phyloP scores from a whole-genome alignment of 2,113 vertebrate genomes.

The Ariopsis seemanni region DNA sequence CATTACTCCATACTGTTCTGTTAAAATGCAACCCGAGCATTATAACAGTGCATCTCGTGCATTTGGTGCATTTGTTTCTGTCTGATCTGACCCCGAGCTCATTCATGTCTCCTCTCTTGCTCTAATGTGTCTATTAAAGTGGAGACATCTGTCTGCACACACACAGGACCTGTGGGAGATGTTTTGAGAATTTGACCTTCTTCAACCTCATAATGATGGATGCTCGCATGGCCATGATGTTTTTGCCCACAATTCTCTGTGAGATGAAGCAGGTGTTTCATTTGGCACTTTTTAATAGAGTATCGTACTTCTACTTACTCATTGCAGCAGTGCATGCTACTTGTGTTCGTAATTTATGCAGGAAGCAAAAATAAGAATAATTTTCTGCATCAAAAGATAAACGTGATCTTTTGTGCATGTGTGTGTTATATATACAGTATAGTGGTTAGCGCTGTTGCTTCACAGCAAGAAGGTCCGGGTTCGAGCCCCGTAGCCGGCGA shows the following conservation, averaged over 20 bases:
- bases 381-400: neutral
- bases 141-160: slow-evolving; percentile 4
- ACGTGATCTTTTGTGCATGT: too few species aligned
- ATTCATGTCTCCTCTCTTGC: neutral
- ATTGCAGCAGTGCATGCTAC: neutral
- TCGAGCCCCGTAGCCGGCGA: too few species aligned
- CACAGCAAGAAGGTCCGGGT: too few species aligned
- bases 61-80: neutral
- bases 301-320: neutral
- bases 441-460: too few species aligned
- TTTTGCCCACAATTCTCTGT: neutral
- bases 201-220: neutral
- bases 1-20: too few species aligned
- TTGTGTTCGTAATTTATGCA: neutral
- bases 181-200: slow-evolving; percentile 23
- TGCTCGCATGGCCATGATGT: neutral
- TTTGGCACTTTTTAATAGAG: neutral
- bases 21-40: neutral
- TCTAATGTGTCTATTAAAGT: slow-evolving; percentile 8
- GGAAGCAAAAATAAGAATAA: neutral
- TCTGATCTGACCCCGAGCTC: neutral
- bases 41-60: too few species aligned
- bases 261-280: neutral
- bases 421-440: too few species aligned
- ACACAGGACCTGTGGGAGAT: slow-evolving; percentile 8